Conservation (phyloP, 2,113 vertebrate species). For the Gymnobelideus leadbeateri region DNA sequence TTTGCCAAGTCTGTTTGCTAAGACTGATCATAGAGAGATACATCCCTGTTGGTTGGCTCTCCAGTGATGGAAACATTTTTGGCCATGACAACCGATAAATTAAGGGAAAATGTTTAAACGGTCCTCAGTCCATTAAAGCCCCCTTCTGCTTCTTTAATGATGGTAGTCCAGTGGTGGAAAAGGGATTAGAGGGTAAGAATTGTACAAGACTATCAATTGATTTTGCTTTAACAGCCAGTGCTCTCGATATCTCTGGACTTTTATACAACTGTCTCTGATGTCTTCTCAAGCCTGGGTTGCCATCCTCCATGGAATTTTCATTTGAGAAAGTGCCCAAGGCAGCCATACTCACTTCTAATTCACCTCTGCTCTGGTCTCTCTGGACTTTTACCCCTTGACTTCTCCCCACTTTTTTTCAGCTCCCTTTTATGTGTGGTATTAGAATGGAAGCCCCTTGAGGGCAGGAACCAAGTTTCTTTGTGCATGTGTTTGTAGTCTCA, state of each 20-base stretch:
- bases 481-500: not conserved
- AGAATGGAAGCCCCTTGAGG: not conserved
- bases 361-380: too few species aligned
- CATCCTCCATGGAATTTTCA: too few species aligned
- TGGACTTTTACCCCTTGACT: too few species aligned
- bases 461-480: not conserved
- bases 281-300: too few species aligned
- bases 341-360: too few species aligned
- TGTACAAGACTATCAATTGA: too few species aligned
- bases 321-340: too few species aligned
- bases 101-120: not conserved
- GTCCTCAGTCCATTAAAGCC: not conserved
- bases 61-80: not conserved
- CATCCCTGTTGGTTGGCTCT: not conserved
- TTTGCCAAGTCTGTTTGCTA: not conserved
- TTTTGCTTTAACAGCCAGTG: too few species aligned
- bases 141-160: not conserved
- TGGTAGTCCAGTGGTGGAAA: not conserved
- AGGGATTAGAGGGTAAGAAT: not conserved
- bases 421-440: not conserved
- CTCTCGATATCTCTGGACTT: too few species aligned
- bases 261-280: too few species aligned
- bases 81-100: not conserved
- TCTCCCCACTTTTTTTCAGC: not conserved
- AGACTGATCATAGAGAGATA: not conserved